Evolutionary conservation across 2,888 invertebrate species (phyloP).

Genomic region (Andricus curvator): DNA sequence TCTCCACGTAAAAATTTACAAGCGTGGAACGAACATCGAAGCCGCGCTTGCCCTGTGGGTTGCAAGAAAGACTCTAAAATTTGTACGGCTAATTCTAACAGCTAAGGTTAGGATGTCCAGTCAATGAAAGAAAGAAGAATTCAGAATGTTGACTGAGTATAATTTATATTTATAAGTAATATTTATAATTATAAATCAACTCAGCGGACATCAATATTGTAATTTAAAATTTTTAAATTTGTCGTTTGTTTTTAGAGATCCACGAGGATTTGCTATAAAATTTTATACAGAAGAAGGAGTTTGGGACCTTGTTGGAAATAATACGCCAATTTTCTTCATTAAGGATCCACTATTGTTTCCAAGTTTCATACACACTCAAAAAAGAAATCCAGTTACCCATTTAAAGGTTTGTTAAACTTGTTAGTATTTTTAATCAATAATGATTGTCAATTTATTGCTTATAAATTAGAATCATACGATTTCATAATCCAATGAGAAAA

Average conservation of each 20-base stretch:
- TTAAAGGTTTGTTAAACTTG: constrained; percentile 8
- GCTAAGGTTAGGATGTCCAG: no score
- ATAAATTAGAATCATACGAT: no score
- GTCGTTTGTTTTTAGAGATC: constrained; percentile 25
- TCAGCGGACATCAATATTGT: neutral
- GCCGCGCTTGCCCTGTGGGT: no score
- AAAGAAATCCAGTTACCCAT: constrained; percentile 41
- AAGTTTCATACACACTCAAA: constrained; percentile 40
- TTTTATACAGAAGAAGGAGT: constrained; percentile 42
- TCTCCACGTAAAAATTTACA: no score
- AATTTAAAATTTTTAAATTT: neutral
- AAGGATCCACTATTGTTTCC: constrained; percentile 41
- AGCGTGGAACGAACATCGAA: no score
- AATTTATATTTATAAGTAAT: no score
- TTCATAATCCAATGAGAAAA: neutral
- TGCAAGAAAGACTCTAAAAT: no score
- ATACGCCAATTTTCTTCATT: constrained; percentile 40
- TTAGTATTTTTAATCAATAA: neutral
- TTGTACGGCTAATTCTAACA: no score
- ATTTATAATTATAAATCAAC: no score
- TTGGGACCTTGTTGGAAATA: constrained; percentile 43
- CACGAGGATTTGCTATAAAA: constrained; percentile 41
- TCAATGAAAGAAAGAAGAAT: no score
- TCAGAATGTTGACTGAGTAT: no score
- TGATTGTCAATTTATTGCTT: neutral